Percentiles rank a stretch among this genome's conserved stretches.
Evolutionary conservation across 2,888 invertebrate species (phyloP).

Genomic region (Acronicta psi): DNA sequence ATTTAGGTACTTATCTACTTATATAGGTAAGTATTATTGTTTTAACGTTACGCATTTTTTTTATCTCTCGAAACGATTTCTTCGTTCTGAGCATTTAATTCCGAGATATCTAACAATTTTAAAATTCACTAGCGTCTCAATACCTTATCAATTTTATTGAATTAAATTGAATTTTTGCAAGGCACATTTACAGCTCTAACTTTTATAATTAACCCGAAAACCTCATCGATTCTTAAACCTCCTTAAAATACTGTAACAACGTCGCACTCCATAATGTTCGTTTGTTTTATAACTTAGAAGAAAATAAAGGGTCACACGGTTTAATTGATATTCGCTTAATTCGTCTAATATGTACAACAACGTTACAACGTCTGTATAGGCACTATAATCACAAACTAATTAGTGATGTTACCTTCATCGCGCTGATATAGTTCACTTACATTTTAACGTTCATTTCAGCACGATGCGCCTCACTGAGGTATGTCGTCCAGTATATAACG

Average conservation of each 20-base stretch:
- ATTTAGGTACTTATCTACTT: conserved; percentile 53
- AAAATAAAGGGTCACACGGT: conserved; percentile 52
- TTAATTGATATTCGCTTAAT: conserved; percentile 73
- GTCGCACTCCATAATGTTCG: conserved; percentile 37
- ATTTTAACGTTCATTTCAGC: conserved; percentile 60
- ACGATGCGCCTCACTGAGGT: conserved; percentile 88
- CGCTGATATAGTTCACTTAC: conserved; percentile 36
- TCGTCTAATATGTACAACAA: conserved; percentile 79
- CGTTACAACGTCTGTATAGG: conserved; percentile 63
- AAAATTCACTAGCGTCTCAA: conserved; percentile 47
- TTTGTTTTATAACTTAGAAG: conserved; percentile 24
- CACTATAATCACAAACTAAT: conserved; percentile 65
- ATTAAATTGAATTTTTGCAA: conserved; percentile 42
- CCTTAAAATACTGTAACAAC: conserved; percentile 40
- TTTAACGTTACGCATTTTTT: conserved; percentile 23
- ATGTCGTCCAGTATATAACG: conserved; percentile 90
- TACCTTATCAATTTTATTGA: conserved; percentile 24
- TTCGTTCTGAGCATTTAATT: conserved; percentile 46
- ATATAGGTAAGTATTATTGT: conserved; percentile 48
- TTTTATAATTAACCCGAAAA: conserved; percentile 32
- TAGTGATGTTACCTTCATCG: conserved; percentile 28
- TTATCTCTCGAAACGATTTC: conserved; percentile 31
- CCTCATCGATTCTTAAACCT: conserved; percentile 27
- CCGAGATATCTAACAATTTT: conserved; percentile 34
- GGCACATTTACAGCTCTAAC: conserved; percentile 60